Base-by-base conservation (phyloP, 2,888 invertebrate genomes). In the Chirona hameri region DNA sequence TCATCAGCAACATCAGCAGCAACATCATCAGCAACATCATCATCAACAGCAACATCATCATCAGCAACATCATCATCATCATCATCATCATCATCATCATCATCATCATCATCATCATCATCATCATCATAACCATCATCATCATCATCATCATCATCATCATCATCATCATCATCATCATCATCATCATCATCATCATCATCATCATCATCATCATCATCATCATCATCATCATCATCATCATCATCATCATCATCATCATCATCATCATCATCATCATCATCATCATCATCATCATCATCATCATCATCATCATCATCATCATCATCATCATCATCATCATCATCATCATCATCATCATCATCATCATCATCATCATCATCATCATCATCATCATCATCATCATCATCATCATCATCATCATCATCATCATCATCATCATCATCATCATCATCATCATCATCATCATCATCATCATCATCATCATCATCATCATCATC, bases 91-190 rank as follows among this genome's bases (percentile, higher is more conserved):
- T n/a, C n/a, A n/a, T n/a, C n/a, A n/a, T n/a, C n/a, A n/a, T n/a
- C n/a, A n/a, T n/a, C n/a, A n/a, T n/a, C n/a, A n/a, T n/a, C n/a
- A n/a, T n/a, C n/a, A n/a, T n/a, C n/a, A n/a, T n/a, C n/a, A n/a
- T n/a, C n/a, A n/a, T n/a, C n/a, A n/a, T n/a, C n/a, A n/a, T n/a
- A n/a, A n/a, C n/a, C n/a, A n/a, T n/a, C n/a, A n/a, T n/a, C n/a
- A n/a, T n/a, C n/a, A n/a, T n/a, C n/a, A n/a, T n/a, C n/a, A n/a
- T n/a, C n/a, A n/a, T n/a, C n/a, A 65, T 65, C n/a, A 65, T 65
- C n/a, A 65, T 65, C n/a, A 65, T 65, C n/a, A 65, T 65, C n/a
- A 65, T 65, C n/a, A 65, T 65, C n/a, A 65, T 65, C n/a, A 65
- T 65, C n/a, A 65, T 65, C n/a, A 65, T 65, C n/a, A 65, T 65